A percentile compares a stretch with the other conserved stretches of the same genome.
These are phyloP conservation scores for Philypnodon macrostomus DNA, from an alignment of 2,797 vertebrate species.

Conservation along the genomic window DNA sequence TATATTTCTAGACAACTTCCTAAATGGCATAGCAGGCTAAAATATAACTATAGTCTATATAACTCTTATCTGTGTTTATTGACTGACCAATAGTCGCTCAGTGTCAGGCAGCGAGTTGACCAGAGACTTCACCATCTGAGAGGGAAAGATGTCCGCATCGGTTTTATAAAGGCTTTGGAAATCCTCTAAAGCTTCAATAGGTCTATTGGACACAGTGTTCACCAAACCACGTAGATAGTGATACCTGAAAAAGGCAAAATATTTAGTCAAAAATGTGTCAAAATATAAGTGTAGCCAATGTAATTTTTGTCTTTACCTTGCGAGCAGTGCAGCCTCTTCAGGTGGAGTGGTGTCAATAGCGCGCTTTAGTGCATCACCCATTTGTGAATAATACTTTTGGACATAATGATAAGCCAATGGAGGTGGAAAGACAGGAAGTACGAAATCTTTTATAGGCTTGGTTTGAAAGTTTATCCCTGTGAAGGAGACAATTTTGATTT, in stretches of 20 bases:
- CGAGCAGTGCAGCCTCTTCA: constrained; percentile 83
- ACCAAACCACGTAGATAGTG: constrained; percentile 91
- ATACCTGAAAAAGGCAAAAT: constrained; percentile 80
- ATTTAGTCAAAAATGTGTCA: no score
- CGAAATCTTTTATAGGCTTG: constrained; percentile 78
- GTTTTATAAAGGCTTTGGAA: constrained; percentile 95
- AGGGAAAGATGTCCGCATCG: constrained; percentile 89
- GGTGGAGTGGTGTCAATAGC: constrained; percentile 76
- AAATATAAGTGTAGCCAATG: no score
- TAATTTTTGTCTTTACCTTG: constrained; percentile 70
- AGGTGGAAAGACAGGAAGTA: constrained; percentile 89
- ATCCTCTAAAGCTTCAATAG: constrained; percentile 86
- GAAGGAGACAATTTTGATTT: neutral
- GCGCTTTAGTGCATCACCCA: constrained; percentile 80
- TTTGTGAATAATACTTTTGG: constrained; percentile 85
- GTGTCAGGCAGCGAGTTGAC: constrained; percentile 75
- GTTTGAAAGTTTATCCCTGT: constrained; percentile 70
- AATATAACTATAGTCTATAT: no score
- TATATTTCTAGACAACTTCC: no score
- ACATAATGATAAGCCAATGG: constrained; percentile 86
- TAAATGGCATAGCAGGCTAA: no score
- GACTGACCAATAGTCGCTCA: constrained; percentile 71
- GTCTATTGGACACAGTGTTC: constrained; percentile 82
- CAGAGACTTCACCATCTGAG: constrained; percentile 82
- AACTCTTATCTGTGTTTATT: no score